These are phyloP conservation scores for Pangasius macronema DNA, from an alignment of 2,797 vertebrate genomes.

Conservation along the genomic window DNA sequence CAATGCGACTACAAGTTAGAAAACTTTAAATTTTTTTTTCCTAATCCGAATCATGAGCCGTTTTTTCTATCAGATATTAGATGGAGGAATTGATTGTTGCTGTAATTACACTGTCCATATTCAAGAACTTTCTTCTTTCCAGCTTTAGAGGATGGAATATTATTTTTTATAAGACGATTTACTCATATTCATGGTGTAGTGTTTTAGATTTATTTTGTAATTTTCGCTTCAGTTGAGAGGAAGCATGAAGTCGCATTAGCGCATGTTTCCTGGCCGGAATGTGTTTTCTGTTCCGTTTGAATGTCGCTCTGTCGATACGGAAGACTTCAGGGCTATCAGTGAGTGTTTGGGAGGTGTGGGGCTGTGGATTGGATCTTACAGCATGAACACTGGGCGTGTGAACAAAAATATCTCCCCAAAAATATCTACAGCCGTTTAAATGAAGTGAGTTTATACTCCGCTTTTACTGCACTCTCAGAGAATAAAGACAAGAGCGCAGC, in stretches of 20 bases:
- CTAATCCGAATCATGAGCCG: not conserved
- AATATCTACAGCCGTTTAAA: too few relatives aligned
- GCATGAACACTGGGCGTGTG: not conserved
- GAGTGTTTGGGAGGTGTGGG: not conserved
- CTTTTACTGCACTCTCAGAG: not conserved
- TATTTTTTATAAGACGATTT: not conserved
- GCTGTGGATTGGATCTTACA: not conserved
- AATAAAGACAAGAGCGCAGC: not conserved
- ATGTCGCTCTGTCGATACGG: not conserved
- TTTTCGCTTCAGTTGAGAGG: not conserved
- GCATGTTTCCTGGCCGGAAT: not conserved
- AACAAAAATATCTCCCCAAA: not conserved
- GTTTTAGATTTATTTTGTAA: not conserved
- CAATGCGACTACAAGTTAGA: too few relatives aligned
- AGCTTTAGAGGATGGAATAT: not conserved
- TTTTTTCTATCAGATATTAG: not conserved
- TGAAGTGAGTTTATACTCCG: not conserved
- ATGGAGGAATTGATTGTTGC: not conserved
- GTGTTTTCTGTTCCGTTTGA: not conserved
- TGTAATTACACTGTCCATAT: not conserved
- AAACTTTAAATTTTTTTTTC: not conserved
- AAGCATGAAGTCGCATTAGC: not conserved
- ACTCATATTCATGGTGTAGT: not conserved
- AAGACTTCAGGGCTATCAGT: not conserved
- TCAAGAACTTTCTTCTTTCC: not conserved